Evolutionary conservation across 1,140 invertebrate genomes (phyloP).

Genomic region (Trigoniulus corallinus): DNA sequence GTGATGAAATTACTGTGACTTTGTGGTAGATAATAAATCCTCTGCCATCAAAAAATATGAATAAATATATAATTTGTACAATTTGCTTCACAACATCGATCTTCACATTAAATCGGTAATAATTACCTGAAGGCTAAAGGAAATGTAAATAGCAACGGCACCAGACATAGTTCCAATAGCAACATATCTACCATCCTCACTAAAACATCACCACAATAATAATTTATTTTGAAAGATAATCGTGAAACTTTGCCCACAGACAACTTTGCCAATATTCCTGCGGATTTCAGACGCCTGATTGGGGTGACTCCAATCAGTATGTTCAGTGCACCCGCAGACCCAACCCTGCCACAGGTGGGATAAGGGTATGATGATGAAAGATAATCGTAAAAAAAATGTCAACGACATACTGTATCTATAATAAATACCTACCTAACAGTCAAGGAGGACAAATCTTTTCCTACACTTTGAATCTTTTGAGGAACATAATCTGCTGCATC

Average conservation of each 20-base stretch:
- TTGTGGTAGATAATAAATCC: slow-evolving; percentile 55
- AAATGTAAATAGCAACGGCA: slow-evolving; percentile 72
- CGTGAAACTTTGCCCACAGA: too few species aligned
- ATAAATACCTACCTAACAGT: slow-evolving; percentile 40
- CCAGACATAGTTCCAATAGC: slow-evolving; percentile 86
- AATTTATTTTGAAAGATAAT: too few species aligned
- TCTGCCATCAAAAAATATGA: slow-evolving; percentile 30
- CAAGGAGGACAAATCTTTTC: slow-evolving; percentile 63
- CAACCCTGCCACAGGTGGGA: too few species aligned
- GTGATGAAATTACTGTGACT: slow-evolving; percentile 91
- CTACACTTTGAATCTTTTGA: slow-evolving; percentile 20
- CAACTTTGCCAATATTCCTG: too few species aligned
- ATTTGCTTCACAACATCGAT: too few species aligned
- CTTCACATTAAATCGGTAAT: too few species aligned
- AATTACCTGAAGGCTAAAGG: slow-evolving; percentile 70
- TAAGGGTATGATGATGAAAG: too few species aligned
- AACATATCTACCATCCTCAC: slow-evolving; percentile 77
- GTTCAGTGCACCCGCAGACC: too few species aligned
- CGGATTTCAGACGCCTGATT: too few species aligned
- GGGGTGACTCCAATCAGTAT: too few species aligned
- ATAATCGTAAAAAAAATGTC: too few species aligned
- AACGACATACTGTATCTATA: slow-evolving; percentile 6
- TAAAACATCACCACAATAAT: too few species aligned
- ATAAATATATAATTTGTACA: background rate
- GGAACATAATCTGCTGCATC: slow-evolving; percentile 22